Base-by-base conservation (phyloP, 2,888 invertebrate species). In the Ellobium chinense region DNA sequence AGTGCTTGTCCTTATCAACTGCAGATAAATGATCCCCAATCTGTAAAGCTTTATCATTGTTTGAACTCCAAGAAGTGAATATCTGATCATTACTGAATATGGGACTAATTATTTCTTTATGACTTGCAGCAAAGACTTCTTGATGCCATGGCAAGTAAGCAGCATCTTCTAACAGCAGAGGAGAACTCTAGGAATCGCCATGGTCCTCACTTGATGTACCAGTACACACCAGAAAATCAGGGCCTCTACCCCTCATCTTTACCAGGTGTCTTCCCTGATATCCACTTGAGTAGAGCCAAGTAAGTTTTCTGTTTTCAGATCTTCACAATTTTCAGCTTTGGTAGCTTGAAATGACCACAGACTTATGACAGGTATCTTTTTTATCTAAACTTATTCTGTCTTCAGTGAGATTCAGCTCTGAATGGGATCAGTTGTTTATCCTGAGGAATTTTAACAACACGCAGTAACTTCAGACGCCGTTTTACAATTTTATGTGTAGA, bases 131-230 rank as follows among this genome's bases (percentile, higher is more conserved):
- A 94, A 81, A 94, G 94, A 65, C 91, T 99, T 83, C 94, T 99
- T 65, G 96, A 96, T 91, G 97, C 98, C 0, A 94, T 99, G 79
- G 94, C 95, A 88, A 95, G 96, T 0, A 96, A 96, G 87, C 97
- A 98, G 88, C 93, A 94, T 0, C 93, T 95, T 69, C 93, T 99
- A 60, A 96, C 97, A 0, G 94, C 95, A 21, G 97, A 96, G 76
- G 99, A 99, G 94, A 95, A 92, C 2, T 93, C 93, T 36, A 94
- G 98, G 18, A 99, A 99, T 92, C 93, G 92, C 0, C 97, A 97
- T 90, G 98, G 98, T 0, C 97, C 97, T 0, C 97, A 98, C 96
- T 93, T 96, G 24, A 93, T 97, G 60, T 98, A 96, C 89, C 95
- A 95, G 81, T 96, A 96, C 93, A 82, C 82, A 1, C 83, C 94